Conservation (phyloP, 2,113 vertebrate species). For the Chlamydotis undulata region DNA sequence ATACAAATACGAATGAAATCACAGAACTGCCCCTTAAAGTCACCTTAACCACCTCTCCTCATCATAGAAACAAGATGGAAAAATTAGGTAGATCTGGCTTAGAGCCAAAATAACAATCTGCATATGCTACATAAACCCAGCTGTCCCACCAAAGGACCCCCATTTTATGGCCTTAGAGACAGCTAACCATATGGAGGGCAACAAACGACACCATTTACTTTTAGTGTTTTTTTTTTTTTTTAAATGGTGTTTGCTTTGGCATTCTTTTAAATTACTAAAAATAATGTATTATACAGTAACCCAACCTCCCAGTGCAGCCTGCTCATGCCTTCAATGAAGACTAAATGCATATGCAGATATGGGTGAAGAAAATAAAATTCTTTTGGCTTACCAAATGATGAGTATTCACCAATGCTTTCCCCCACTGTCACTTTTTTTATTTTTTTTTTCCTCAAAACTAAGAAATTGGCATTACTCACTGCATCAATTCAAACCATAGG, state of each 20-base stretch:
- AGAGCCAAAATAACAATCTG: constrained; percentile 68
- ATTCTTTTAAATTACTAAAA: constrained; percentile 20
- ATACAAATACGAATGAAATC: constrained; percentile 61
- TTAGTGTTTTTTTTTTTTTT: neutral
- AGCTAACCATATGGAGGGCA: constrained; percentile 60
- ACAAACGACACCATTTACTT: constrained; percentile 45
- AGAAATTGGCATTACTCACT: neutral
- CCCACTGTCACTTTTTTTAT: neutral
- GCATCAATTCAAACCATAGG: neutral
- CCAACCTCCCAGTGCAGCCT: neutral
- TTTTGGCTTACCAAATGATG: constrained; percentile 21
- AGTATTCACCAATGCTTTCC: constrained; percentile 3
- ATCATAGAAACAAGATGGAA: constrained; percentile 65
- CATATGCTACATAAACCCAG: constrained; percentile 72
- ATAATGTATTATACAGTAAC: neutral
- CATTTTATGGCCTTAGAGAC: constrained; percentile 64
- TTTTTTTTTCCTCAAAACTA: neutral
- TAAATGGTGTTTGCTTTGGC: constrained; percentile 15
- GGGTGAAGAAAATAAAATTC: neutral
- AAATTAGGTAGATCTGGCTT: constrained; percentile 68
- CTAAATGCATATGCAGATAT: neutral
- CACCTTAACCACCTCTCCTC: constrained; percentile 31
- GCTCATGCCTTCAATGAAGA: neutral
- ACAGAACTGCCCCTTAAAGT: constrained; percentile 43
- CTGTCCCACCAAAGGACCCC: constrained; percentile 55